These are phyloP conservation scores for Himalopsyche kuldschensis DNA, from an alignment of 2,888 invertebrate species.

Conservation along the genomic window DNA sequence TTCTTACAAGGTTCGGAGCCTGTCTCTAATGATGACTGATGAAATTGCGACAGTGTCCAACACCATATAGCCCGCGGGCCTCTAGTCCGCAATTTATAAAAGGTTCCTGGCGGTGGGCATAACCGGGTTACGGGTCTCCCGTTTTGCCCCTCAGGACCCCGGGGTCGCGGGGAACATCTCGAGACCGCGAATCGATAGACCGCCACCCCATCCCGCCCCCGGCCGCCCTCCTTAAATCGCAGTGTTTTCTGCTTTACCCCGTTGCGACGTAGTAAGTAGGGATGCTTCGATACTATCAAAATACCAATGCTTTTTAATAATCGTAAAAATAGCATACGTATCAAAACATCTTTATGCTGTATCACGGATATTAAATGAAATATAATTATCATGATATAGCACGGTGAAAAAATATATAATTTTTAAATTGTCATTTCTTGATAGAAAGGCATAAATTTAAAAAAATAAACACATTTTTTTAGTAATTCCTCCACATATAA, in stretches of 20 bases:
- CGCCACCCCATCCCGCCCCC: constrained; percentile 46
- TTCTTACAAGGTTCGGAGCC: background rate
- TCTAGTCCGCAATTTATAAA: background rate
- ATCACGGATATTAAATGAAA: no score
- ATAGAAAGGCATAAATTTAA: no score
- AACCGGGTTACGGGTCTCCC: constrained; percentile 55
- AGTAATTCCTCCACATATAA: no score
- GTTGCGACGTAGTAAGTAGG: background rate
- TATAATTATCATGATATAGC: no score
- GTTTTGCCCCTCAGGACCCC: constrained; percentile 27
- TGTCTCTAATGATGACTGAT: background rate
- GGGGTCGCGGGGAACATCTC: constrained; percentile 50
- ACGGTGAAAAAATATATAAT: no score
- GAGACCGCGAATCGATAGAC: constrained; percentile 61
- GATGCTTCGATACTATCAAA: background rate
- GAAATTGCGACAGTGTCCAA: background rate
- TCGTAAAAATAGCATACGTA: no score
- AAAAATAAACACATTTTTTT: no score
- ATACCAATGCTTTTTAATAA: background rate
- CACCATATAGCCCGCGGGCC: background rate
- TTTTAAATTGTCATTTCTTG: no score
- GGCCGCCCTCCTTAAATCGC: constrained; percentile 38
- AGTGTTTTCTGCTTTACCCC: constrained; percentile 28
- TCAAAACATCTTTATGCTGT: no score
- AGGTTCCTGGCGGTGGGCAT: constrained; percentile 44